Percentiles rank a stretch among this genome's conserved stretches.
phyloP scores from a whole-genome alignment of 2,113 vertebrate genomes.

The Brachionichthys hirsutus region DNA sequence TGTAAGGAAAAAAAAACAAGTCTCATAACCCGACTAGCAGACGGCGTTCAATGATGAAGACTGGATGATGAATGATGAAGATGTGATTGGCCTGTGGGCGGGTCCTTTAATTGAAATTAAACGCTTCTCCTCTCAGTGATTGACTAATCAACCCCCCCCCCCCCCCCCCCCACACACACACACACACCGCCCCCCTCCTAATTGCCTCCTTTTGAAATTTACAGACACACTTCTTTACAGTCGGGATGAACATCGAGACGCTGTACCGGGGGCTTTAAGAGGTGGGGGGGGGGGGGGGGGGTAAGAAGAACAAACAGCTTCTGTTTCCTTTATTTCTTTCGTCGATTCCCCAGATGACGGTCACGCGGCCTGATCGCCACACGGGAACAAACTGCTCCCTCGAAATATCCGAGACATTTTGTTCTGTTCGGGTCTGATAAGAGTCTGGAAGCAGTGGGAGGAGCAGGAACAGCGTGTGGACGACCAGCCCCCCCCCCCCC shows the following conservation, averaged over 20 bases:
- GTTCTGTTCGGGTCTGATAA: constrained; percentile 28
- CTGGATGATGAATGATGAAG: too few species aligned
- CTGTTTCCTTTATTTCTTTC: constrained; percentile 12
- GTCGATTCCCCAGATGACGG: constrained; percentile 32
- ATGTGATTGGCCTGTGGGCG: constrained; percentile 9
- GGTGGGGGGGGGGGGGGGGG: constrained; percentile 3
- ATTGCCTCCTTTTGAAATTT: constrained; percentile 37
- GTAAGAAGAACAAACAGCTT: constrained; percentile 26
- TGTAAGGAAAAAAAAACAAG: too few species aligned
- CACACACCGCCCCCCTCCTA: too few species aligned
- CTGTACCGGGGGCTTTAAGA: constrained; percentile 12
- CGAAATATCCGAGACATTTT: constrained; percentile 14
- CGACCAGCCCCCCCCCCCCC: background rate
- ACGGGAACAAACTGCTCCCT: constrained; percentile 39
- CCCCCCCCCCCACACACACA: constrained; percentile 3
- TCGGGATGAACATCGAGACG: constrained; percentile 32
- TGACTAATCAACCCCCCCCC: constrained; percentile 30
- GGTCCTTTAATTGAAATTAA: constrained; percentile 33
- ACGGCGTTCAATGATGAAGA: background rate
- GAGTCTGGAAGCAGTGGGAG: constrained; percentile 5
- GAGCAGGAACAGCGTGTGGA: background rate
- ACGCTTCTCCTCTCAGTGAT: constrained; percentile 25
- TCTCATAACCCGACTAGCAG: too few species aligned
- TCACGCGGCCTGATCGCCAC: constrained; percentile 19
- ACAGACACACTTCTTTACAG: constrained; percentile 4